Evolutionary conservation across 1,140 invertebrate genomes (phyloP), one percentile per base, ranked within the genome.

Genomic region (Papilio polytes): DNA sequence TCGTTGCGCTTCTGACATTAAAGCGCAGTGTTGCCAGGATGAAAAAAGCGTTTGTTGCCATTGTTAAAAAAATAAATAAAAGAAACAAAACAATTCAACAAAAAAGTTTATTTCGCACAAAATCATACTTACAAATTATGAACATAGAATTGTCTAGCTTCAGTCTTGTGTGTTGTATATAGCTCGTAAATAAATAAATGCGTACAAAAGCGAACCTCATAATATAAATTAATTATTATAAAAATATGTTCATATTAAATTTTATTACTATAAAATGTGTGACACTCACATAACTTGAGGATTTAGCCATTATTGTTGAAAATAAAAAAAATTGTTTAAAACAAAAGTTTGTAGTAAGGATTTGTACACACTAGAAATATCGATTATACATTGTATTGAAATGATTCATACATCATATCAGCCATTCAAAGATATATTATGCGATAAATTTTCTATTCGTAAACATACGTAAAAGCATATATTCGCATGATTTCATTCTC

Each of bases 161-260:
- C 93, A 94, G 93, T 94, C 93, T 94, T 94, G 93, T 94, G 93
- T 93, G 91, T 92, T 94, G 93, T 94, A 94, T 94, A 92, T 91
- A 93, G 89, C 89, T 92, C 91, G 87, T 88, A 92, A 91, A 90
- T 84, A 89, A 31, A 92, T 91, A 94, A 94, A 93, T 93, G 92
- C 91, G 90, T 90, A 90, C 87, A 87, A 87, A 94, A 91, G 90
- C 90, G 88, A 89, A 87, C 85, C 87, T 87, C 85, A 86, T 80
- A 85, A 87, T 86, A 80, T 81, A 81, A 41, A 81, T 79, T 70
- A 81, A 80, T 81, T 84, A 77, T 83, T 41, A 70, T 15, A 81
- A 74, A 83, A 74, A 76, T 53, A 81, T 80, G 44, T 83, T 83
- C 80, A 79, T 81, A 81, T 53, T 78, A 70, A 83, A 84, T 84